phyloP scores from a whole-genome alignment of 92 coral and sea anemone genomes.

The Isaurus tuberculatus region DNA sequence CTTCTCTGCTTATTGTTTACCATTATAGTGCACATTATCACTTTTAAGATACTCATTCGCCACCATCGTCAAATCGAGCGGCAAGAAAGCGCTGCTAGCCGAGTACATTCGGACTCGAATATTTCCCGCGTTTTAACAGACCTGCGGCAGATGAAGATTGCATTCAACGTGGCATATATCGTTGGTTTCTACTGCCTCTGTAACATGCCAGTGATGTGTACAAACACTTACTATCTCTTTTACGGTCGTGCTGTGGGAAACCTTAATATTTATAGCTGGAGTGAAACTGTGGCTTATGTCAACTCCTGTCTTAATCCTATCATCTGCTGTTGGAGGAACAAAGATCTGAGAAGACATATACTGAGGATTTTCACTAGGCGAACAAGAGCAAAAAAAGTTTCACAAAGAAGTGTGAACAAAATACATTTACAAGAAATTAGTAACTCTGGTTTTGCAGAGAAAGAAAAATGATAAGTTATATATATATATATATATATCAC shows the following conservation, averaged over 20 bases:
- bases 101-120: conserved; percentile 31
- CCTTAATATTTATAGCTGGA: conserved; percentile 74
- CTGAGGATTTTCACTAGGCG: background rate
- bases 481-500: too few species aligned
- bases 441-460: background rate
- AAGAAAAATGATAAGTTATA: background rate
- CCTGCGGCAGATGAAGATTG: conserved; percentile 64
- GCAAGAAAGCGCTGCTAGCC: conserved; percentile 37
- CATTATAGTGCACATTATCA: conserved; percentile 56
- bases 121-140: conserved; percentile 31
- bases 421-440: conserved; percentile 2
- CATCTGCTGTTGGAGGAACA: conserved; percentile 76
- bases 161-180: conserved; percentile 77
- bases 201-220: conserved; percentile 72
- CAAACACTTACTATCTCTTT: conserved; percentile 64
- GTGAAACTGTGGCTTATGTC: conserved; percentile 76
- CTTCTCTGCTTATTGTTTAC: conserved; percentile 37
- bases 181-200: conserved; percentile 77
- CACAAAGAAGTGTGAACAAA: background rate
- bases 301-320: conserved; percentile 80
- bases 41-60: conserved; percentile 62
- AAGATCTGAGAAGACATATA: conserved; percentile 56
- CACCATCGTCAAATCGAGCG: conserved; percentile 70
- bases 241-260: conserved; percentile 54
- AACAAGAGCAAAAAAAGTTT: background rate